Percentiles rank a stretch among this genome's conserved stretches.
Evolutionary conservation across 2,797 vertebrate genomes (phyloP).

Genomic region (Neopelma chrysocephalum): DNA sequence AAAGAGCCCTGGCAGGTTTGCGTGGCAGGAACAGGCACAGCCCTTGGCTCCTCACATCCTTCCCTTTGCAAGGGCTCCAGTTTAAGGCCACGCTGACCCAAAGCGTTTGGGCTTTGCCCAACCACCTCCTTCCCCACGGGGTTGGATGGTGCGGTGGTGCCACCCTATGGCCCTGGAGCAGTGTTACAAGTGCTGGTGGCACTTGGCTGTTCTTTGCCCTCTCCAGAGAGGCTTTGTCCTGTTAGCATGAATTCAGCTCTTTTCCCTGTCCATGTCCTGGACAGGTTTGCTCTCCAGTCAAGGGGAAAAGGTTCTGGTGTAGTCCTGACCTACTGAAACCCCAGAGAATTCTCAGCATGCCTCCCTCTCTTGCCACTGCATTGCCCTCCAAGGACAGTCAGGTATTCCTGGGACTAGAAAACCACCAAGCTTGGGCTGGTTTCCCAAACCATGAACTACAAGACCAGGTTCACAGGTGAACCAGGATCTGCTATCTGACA

Average conservation of each 20-base stretch:
- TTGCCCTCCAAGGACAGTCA: neutral
- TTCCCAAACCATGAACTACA: neutral
- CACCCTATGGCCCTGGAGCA: constrained; percentile 39
- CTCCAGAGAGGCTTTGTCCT: neutral
- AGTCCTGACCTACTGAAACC: neutral
- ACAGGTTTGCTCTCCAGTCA: neutral
- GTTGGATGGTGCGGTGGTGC: constrained; percentile 1
- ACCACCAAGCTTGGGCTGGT: neutral
- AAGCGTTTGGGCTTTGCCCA: neutral
- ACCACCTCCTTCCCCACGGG: neutral
- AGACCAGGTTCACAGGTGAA: neutral
- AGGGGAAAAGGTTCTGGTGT: neutral
- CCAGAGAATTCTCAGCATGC: neutral
- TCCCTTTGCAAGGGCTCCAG: neutral
- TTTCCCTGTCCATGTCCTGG: neutral
- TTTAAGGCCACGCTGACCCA: neutral
- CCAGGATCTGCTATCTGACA: neutral
- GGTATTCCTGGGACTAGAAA: neutral
- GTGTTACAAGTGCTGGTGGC: neutral
- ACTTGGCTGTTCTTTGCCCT: neutral
- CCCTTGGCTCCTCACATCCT: neutral
- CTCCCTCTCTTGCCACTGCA: neutral
- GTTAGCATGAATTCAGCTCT: neutral
- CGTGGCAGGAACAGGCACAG: neutral
- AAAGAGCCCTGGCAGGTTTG: neutral